phyloP scores from a whole-genome alignment of 2,113 vertebrate species.

The Phylloscopus trochilus region DNA sequence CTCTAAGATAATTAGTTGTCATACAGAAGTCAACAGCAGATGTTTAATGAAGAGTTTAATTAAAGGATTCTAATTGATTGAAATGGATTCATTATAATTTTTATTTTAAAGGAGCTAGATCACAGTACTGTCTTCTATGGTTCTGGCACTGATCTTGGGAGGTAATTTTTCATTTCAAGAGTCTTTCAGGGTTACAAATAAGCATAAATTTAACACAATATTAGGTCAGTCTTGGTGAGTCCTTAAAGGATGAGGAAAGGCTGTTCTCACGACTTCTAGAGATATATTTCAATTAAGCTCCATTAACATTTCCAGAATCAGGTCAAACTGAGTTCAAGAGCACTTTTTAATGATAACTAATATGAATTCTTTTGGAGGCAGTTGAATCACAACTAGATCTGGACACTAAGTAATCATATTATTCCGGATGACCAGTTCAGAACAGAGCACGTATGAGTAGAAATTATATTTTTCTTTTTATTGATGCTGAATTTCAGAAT shows the following conservation, averaged over 20 bases:
- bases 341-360: neutral
- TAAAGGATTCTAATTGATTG: neutral
- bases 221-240: neutral
- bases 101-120: neutral
- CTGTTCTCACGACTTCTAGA: neutral
- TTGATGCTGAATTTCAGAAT: neutral
- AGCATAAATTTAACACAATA: neutral
- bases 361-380: neutral
- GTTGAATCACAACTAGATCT: neutral
- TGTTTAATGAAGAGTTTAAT: neutral
- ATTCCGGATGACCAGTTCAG: neutral
- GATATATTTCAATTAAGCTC: neutral
- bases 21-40: neutral
- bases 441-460: neutral
- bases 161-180: neutral
- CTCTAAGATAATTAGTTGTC: neutral
- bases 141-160: neutral
- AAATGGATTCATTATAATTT: neutral
- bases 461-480: neutral
- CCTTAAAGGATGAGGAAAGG: neutral
- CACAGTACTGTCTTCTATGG: neutral
- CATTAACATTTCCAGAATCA: neutral
- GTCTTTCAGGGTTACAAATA: neutral
- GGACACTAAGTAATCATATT: neutral
- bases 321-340: neutral